These are phyloP conservation scores for Palythoa heliodiscus DNA, from an alignment of 92 coral and sea anemone species.

Conservation along the genomic window DNA sequence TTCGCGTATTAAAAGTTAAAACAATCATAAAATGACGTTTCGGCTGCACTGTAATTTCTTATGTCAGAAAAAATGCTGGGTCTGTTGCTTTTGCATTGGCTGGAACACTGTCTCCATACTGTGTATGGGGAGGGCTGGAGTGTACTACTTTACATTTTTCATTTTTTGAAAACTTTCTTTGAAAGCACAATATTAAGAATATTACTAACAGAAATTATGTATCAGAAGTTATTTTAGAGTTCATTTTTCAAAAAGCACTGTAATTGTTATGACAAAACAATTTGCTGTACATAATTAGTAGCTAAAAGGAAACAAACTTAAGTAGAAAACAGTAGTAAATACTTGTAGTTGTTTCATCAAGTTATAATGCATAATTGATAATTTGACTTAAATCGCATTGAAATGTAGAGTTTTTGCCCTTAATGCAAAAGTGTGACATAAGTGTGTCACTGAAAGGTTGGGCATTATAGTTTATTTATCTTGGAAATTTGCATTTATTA, in stretches of 20 bases:
- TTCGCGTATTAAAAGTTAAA: too few species aligned
- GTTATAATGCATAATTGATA: background rate
- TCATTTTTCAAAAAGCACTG: background rate
- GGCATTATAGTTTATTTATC: background rate
- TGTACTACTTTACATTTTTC: background rate
- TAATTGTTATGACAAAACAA: background rate
- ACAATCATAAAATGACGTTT: too few species aligned
- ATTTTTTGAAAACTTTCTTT: conserved; percentile 2
- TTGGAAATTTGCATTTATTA: background rate
- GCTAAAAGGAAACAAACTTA: too few species aligned
- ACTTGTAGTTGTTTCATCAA: background rate
- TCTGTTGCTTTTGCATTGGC: background rate
- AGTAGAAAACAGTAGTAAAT: background rate
- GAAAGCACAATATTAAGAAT: background rate
- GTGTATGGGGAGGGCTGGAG: conserved; percentile 27
- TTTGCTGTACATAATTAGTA: too few species aligned
- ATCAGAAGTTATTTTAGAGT: background rate
- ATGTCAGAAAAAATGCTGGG: background rate
- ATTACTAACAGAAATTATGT: background rate
- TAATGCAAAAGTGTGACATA: background rate
- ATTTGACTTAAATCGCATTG: background rate
- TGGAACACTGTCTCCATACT: conserved; percentile 25
- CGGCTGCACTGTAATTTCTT: too few species aligned
- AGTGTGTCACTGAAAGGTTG: background rate
- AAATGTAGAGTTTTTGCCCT: background rate